Conservation (phyloP, 2,797 vertebrate species). For the Pogonophryne albipinna region DNA sequence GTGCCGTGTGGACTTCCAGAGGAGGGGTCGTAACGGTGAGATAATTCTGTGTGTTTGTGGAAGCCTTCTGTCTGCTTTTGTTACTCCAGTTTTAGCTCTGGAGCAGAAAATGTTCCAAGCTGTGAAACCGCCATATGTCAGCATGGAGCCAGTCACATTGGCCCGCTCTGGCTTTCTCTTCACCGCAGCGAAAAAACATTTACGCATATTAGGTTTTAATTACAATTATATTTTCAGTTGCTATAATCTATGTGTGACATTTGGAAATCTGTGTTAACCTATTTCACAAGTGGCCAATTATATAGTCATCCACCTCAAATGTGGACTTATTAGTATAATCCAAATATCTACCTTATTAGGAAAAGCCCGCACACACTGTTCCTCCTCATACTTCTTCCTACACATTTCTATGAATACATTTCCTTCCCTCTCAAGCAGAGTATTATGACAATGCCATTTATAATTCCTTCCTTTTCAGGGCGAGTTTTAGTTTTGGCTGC, state of each 20-base stretch:
- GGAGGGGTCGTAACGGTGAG: slow-evolving; percentile 92
- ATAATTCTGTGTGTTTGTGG: slow-evolving; percentile 34
- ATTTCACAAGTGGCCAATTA: slow-evolving; percentile 77
- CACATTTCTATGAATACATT: slow-evolving; percentile 46
- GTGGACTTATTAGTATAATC: slow-evolving; percentile 52
- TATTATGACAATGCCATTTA: slow-evolving; percentile 28
- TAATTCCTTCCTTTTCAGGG: slow-evolving; percentile 28
- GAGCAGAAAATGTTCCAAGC: slow-evolving; percentile 55
- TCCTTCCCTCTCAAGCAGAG: slow-evolving; percentile 15
- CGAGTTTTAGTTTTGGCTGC: slow-evolving; percentile 31
- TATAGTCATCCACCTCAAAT: slow-evolving; percentile 54
- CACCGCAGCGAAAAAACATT: slow-evolving; percentile 53
- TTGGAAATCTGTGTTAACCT: slow-evolving; percentile 68
- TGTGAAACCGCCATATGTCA: slow-evolving; percentile 67
- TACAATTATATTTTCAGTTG: slow-evolving; percentile 65
- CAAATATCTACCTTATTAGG: slow-evolving; percentile 59
- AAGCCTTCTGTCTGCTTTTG: slow-evolving; percentile 44
- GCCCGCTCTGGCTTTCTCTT: slow-evolving; percentile 43
- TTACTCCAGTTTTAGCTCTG: slow-evolving; percentile 46
- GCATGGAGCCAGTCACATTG: slow-evolving; percentile 43
- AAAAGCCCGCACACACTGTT: slow-evolving; percentile 10
- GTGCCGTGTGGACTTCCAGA: slow-evolving; percentile 96
- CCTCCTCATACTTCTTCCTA: slow-evolving; percentile 23
- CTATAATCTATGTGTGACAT: slow-evolving; percentile 70
- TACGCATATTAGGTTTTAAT: slow-evolving; percentile 66